Conservation (phyloP, 2,888 invertebrate species). For the Kuschelorhynchus macadamiae region DNA sequence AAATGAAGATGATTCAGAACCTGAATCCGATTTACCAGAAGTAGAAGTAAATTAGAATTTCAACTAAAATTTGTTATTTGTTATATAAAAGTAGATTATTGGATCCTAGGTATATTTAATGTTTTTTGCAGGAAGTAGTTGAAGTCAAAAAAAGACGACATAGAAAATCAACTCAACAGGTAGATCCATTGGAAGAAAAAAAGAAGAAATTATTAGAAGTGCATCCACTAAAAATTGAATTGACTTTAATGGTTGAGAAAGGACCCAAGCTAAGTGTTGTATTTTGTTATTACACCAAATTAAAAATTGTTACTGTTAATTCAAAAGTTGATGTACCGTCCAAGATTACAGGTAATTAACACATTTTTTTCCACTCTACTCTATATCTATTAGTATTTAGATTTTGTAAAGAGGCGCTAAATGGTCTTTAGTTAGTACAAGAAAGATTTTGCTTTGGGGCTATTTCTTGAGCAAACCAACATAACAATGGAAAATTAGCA, state of each 20-base stretch:
- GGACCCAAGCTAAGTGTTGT: slow-evolving; percentile 77
- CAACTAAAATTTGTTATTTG: too few relatives aligned
- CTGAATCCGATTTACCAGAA: slow-evolving; percentile 66
- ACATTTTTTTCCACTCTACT: background rate
- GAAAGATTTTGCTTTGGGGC: too few relatives aligned
- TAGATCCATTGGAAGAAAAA: slow-evolving; percentile 79
- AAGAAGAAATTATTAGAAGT: slow-evolving; percentile 77
- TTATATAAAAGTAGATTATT: too few relatives aligned
- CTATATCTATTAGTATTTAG: background rate
- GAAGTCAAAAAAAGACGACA: slow-evolving; percentile 76
- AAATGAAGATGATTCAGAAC: slow-evolving; percentile 70
- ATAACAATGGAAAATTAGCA: too few relatives aligned
- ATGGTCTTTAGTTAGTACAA: too few relatives aligned
- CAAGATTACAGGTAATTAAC: slow-evolving; percentile 71
- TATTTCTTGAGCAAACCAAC: too few relatives aligned
- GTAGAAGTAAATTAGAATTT: slow-evolving; percentile 56
- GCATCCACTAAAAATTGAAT: slow-evolving; percentile 81
- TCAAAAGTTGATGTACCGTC: slow-evolving; percentile 73
- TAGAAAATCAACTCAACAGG: slow-evolving; percentile 72
- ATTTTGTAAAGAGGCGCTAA: too few relatives aligned
- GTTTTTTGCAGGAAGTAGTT: slow-evolving; percentile 58
- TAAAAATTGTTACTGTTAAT: slow-evolving; percentile 83
- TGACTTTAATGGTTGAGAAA: slow-evolving; percentile 75
- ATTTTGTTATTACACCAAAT: slow-evolving; percentile 78
- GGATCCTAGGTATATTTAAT: too few relatives aligned